Evolutionary conservation across 1,140 invertebrate species (phyloP), one percentile per base, ranked within the genome.

Genomic region (Trichonephila clavata): DNA sequence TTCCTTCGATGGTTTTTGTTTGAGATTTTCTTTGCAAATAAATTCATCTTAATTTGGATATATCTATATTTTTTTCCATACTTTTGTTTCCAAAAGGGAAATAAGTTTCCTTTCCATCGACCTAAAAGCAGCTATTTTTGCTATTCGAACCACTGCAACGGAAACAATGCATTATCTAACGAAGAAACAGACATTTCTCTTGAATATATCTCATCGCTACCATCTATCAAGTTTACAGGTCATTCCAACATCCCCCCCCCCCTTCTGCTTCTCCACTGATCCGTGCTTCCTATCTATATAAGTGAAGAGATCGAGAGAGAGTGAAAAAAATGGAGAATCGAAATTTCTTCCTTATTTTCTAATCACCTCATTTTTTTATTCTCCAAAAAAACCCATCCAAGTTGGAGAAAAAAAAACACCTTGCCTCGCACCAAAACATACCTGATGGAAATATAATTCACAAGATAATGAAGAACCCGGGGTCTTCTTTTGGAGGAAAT

Each of bases 361-460:
- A 2, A 27, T 83, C 21, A 59, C n/a, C n/a, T 4, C 20, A 27
- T 14, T 71, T 68, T 24, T 68, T 68, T 68, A 24, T 13, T 27
- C 27, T 18, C 4, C 14, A 18, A 16, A 5, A n/a, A 32, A 16
- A 77, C 32, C 27, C 32, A 39, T 39, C 32, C 65, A 77, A 39
- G 27, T 18, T 18, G 0, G 71, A 7, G 0, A 7, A 20, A 14
- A 77, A 32, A 77, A 68, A 24, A 68, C 21, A 14, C 24, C 21
- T 57, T 5, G 81, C 24, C 27, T 68, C 86, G 63, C 86, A 20
- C 65, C 32, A 71, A 89, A 89, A 89, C 32, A 89, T 89, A 20
- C 59, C 50, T 71, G 20, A 89, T 71, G 86, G 61, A 71, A 89
- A n/a, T 68, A 20, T 57, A 89, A 77, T 77, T 77, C 20, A 16